A percentile compares a stretch with the other conserved stretches of the same genome.
Conservation (phyloP, 2,888 invertebrate species). For the Baccha elongata region DNA sequence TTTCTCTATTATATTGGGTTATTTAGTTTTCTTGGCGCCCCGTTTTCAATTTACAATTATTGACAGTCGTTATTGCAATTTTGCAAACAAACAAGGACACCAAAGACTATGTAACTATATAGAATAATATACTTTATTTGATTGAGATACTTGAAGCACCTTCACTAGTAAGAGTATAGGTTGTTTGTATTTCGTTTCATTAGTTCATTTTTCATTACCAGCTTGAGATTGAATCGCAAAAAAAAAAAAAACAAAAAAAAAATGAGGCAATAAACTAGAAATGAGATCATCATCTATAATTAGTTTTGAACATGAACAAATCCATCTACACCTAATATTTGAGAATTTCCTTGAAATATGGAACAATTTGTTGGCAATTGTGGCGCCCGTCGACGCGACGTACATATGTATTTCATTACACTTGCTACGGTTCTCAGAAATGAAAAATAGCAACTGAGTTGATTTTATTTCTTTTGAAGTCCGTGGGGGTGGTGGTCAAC, state of each 20-base stretch:
- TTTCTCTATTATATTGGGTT: conserved; percentile 8
- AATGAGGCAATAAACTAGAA: conserved; percentile 22
- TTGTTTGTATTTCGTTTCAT: conserved; percentile 30
- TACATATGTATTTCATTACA: conserved; percentile 5
- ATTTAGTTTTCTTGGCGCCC: conserved; percentile 24
- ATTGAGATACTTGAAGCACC: conserved; percentile 31
- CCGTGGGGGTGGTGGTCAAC: too few species aligned
- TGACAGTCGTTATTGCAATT: background rate
- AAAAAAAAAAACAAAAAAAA: background rate
- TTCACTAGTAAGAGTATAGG: background rate
- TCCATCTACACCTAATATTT: conserved; percentile 28
- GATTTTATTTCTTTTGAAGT: background rate
- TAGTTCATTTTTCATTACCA: conserved; percentile 43
- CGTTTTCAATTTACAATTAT: conserved; percentile 3
- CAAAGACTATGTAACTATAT: too few species aligned
- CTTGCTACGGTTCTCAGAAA: conserved; percentile 20
- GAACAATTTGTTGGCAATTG: conserved; percentile 32
- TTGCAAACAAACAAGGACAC: conserved; percentile 29
- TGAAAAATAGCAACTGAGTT: background rate
- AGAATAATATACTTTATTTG: conserved; percentile 37
- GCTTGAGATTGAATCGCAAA: conserved; percentile 26
- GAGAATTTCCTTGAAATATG: conserved; percentile 49
- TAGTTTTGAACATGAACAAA: conserved; percentile 40
- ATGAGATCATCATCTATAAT: conserved; percentile 55
- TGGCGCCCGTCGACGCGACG: conserved; percentile 32